Evolutionary conservation across 92 coral and sea anemone genomes (phyloP).

Genomic region (Paragorgia papillata): DNA sequence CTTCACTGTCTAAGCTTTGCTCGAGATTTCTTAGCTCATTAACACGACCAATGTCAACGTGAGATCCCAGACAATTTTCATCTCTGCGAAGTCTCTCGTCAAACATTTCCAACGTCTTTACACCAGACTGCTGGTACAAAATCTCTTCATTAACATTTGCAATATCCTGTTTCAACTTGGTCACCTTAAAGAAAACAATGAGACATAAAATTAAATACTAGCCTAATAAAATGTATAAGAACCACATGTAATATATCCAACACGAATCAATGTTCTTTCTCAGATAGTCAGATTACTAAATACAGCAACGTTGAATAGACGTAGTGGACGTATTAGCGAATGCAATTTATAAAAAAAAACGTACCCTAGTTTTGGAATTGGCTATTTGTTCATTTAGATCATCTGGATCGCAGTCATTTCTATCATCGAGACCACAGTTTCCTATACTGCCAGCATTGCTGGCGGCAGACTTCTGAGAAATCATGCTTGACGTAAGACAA

Average conservation of each 20-base stretch:
- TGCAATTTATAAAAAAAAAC: too few relatives aligned
- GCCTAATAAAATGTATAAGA: neutral
- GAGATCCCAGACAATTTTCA: constrained; percentile 48
- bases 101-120: constrained; percentile 70
- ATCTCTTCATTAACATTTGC: constrained; percentile 75
- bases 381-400: constrained; percentile 85
- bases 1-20: constrained; percentile 61
- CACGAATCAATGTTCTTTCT: too few relatives aligned
- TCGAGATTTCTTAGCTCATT: constrained; percentile 66
- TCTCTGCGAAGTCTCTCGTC: constrained; percentile 72
- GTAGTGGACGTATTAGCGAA: too few relatives aligned
- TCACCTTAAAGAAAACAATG: constrained; percentile 63
- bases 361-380: constrained; percentile 83
- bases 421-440: neutral
- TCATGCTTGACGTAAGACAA: neutral
- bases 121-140: constrained; percentile 54
- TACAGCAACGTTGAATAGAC: too few relatives aligned
- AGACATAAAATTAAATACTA: neutral
- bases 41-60: constrained; percentile 51
- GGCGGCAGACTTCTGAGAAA: neutral
- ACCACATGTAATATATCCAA: too few relatives aligned
- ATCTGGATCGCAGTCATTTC: constrained; percentile 56
- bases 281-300: too few relatives aligned
- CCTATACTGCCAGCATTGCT: neutral
- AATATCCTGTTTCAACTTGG: constrained; percentile 79